Base-by-base conservation (phyloP, 92 coral and sea anemone species). In the Palythoa heliodiscus region DNA sequence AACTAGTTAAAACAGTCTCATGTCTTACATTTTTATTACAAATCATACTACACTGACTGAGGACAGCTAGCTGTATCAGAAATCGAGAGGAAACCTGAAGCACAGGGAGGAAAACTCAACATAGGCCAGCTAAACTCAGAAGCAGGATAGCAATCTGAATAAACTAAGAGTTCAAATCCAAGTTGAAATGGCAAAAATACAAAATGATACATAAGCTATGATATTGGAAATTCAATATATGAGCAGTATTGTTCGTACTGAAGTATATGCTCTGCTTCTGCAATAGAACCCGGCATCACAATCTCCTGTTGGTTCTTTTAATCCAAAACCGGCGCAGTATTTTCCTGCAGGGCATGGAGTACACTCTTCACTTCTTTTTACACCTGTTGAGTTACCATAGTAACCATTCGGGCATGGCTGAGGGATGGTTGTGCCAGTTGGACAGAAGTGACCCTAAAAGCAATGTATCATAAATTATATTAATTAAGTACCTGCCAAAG, bases 221-320 rank as follows among this genome's bases (percentile, higher is more conserved):
- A 7, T 9, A n/a, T 63, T 63, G 7, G 16, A 4, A 16, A 16
- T 58, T 17, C 64, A 15, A 63, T 29, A 63, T 4, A 1, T 8
- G 17, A 24, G 5, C 22, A 37, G 74, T n/a, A 76, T 20, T 20
- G 72, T 57, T 13, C 90, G 83, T 90, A 96, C 99, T 80, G 99
- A 96, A n/a, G 99, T 97, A 80, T 88, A 97, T 52, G 99, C 98
- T 25, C 93, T 89, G 66, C 95, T 95, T 85, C 91, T 93, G 90
- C 99, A 97, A 76, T 91, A 97, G 85, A 94, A 97, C 63, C 99
- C 99, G 22, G 99, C 99, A 76, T 94, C 99, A 91, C 99, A 97
- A 15, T 91, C 93, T 19, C 99, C 99, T 37, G 97, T 85, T 5
- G 99, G 96, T 35, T 88, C 91, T 58, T 43, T 87, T 55, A 93